A percentile compares a stretch with the other conserved stretches of the same genome.
Conservation (phyloP, 92 coral and sea anemone species). For the Actinernus sp. region DNA sequence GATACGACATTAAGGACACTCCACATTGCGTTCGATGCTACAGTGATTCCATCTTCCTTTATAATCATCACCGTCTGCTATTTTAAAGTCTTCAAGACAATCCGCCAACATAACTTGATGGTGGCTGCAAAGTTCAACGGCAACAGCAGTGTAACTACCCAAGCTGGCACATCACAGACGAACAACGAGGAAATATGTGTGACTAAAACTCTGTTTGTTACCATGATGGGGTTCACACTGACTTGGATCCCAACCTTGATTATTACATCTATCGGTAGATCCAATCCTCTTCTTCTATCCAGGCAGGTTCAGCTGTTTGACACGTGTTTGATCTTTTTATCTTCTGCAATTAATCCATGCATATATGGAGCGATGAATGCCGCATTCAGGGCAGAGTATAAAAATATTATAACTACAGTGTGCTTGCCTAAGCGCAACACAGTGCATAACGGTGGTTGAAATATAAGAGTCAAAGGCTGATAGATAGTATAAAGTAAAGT, state of each 20-base stretch:
- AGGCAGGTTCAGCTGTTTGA: background rate
- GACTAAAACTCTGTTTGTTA: background rate
- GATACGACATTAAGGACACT: background rate
- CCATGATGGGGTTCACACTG: background rate
- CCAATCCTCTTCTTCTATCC: background rate
- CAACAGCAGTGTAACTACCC: background rate
- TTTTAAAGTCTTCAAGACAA: background rate
- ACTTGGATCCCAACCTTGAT: background rate
- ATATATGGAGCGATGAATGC: background rate
- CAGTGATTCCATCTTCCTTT: background rate
- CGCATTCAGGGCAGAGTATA: background rate
- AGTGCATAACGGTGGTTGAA: no score
- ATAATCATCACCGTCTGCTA: background rate
- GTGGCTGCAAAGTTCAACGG: background rate
- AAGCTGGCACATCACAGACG: no score
- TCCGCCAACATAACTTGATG: background rate
- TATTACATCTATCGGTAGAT: background rate
- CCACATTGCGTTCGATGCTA: background rate
- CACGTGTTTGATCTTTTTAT: background rate
- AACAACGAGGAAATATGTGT: background rate
- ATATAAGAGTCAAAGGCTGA: no score
- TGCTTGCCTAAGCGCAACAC: no score
- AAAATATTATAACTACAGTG: no score
- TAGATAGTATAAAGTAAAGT: no score
- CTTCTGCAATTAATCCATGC: background rate